Evolutionary conservation across 2,888 invertebrate genomes (phyloP).

Genomic region (Trissonchulus sp.): DNA sequence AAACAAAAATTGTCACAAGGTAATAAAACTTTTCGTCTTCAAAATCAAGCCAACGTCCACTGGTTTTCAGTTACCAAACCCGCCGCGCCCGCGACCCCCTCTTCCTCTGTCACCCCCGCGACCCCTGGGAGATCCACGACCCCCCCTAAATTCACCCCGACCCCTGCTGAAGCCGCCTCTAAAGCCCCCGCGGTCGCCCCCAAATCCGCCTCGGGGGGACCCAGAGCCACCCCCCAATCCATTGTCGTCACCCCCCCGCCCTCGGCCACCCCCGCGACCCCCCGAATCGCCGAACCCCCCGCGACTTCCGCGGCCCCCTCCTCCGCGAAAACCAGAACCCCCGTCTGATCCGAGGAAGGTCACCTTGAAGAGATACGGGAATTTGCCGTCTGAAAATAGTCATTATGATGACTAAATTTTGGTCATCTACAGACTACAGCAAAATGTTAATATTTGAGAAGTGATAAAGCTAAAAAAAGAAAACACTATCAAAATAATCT

Average conservation of each 20-base stretch:
- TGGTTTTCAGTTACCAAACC: background rate
- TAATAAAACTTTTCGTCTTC: too few relatives aligned
- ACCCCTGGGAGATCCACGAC: background rate
- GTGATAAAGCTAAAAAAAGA: background rate
- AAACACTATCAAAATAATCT: background rate
- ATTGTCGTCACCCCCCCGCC: background rate
- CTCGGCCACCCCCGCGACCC: constrained; percentile 19
- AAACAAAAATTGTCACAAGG: too few relatives aligned
- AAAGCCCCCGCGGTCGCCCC: constrained; percentile 15
- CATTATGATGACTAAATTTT: background rate
- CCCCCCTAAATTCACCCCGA: background rate
- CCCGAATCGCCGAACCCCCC: background rate
- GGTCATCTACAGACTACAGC: background rate
- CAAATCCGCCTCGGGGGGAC: background rate
- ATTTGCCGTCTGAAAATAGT: constrained; percentile 64
- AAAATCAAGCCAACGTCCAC: too few relatives aligned
- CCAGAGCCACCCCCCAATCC: background rate
- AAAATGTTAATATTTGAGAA: background rate
- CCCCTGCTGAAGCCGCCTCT: background rate
- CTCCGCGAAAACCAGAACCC: background rate
- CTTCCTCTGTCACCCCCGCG: background rate
- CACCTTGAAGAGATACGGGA: constrained; percentile 94
- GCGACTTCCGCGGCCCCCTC: constrained; percentile 18
- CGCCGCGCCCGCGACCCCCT: background rate
- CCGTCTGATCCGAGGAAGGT: constrained; percentile 63